Evolutionary conservation across 2,797 vertebrate genomes (phyloP), one percentile per base, ranked within the genome.

Genomic region (Distichodus sexfasciatus): DNA sequence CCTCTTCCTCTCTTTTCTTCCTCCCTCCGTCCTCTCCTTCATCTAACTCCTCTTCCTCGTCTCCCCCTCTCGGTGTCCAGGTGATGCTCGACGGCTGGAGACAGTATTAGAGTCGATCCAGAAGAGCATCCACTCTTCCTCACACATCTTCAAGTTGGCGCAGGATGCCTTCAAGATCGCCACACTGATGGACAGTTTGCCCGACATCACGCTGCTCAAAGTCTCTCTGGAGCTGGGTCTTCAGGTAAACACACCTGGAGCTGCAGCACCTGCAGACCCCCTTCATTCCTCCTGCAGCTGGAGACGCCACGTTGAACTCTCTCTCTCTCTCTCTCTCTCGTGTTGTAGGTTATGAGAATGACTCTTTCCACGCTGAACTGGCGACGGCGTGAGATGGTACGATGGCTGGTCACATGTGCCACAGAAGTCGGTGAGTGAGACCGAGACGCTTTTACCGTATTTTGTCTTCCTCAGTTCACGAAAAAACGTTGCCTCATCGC

Each of bases 121-220:
- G 92, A 98, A 98, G 87, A 98, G 97, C 86, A 96, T 98, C 76
- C 93, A 96, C 89, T 94, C 96, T 68, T 98, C 96, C 72, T 95
- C 94, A 15, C 94, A 96, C 84, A 96, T 96, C 86, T 98, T 98
- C 90, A 98, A 98, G 87, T 94, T 98, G 86, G 96, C 96, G 82
- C 96, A 98, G 79, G 96, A 98, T 78, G 96, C 96, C 75, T 98
- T 98, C 90, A 98, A 98, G 92, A 98, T 98, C 77, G 96, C 96
- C 84, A 98, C 96, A 14, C 91, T 97, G 80, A 96, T 97, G 94
- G 96, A 98, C 91, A 97, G 91, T 86, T 90, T 98, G 85, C 96
- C 96, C 33, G 96, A 98, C 83, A 98, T 98, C 87, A 98, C 96
- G 59, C 94, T 98, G 80, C 89, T 98, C 80, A 98, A 98, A 90